A percentile compares a stretch with the other conserved stretches of the same genome.
phyloP scores from a whole-genome alignment of 2,113 vertebrate species.

The Oncorhynchus tshawytscha region DNA sequence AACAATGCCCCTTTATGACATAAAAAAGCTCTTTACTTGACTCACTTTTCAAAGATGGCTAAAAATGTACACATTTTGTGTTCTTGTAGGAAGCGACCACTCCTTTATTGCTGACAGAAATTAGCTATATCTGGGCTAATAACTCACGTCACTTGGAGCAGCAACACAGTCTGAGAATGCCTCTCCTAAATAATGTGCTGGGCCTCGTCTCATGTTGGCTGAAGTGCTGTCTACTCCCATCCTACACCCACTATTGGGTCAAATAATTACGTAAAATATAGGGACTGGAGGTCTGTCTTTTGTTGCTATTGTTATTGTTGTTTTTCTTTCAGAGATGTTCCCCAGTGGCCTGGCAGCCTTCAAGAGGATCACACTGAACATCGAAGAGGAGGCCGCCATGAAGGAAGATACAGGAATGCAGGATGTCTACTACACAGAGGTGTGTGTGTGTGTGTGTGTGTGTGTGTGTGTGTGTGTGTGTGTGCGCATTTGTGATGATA shows the following conservation, averaged over 20 bases:
- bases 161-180: background rate
- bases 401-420: conserved; percentile 96
- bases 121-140: too few species aligned
- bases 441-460: conserved; percentile 50
- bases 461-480: background rate
- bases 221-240: too few species aligned
- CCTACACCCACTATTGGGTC: background rate
- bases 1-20: too few species aligned
- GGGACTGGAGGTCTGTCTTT: background rate
- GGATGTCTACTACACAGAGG: conserved; percentile 95
- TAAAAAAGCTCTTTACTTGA: too few species aligned
- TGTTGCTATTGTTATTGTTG: background rate
- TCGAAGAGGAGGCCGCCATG: conserved; percentile 96
- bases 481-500: too few species aligned
- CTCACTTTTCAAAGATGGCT: too few species aligned
- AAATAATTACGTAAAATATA: background rate
- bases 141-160: background rate
- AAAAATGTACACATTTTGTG: too few species aligned
- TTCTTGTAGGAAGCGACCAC: too few species aligned
- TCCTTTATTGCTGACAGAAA: too few species aligned
- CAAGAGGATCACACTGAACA: conserved; percentile 90
- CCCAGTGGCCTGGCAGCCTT: conserved; percentile 86
- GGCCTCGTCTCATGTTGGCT: too few species aligned
- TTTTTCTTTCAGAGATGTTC: conserved; percentile 79
- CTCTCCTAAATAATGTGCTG: too few species aligned